phyloP scores from a whole-genome alignment of 2,797 vertebrate species.

The Anabacerthia variegaticeps region DNA sequence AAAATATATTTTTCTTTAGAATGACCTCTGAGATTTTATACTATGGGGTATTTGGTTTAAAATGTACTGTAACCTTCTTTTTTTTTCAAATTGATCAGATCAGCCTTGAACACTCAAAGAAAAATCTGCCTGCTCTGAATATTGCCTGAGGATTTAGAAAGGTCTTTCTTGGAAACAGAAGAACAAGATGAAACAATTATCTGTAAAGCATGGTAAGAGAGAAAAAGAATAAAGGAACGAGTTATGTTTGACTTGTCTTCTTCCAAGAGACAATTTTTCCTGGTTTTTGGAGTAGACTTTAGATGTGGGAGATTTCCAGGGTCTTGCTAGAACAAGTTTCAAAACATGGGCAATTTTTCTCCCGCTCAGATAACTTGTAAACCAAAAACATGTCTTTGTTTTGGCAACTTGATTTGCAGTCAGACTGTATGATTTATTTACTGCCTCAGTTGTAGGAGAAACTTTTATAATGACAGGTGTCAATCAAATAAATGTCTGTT shows the following conservation, averaged over 20 bases:
- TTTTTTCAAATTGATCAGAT: conserved; percentile 46
- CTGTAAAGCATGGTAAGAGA: conserved; percentile 42
- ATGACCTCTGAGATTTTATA: conserved; percentile 38
- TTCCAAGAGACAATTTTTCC: background rate
- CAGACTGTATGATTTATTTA: conserved; percentile 10
- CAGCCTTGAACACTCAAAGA: conserved; percentile 59
- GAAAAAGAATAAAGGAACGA: conserved; percentile 39
- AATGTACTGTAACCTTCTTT: conserved; percentile 34
- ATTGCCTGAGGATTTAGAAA: conserved; percentile 66
- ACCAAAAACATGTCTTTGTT: background rate
- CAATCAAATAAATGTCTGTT: conserved; percentile 8
- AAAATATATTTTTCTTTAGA: conserved; percentile 52
- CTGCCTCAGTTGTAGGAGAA: background rate
- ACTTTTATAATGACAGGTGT: background rate
- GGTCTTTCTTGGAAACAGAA: conserved; percentile 58
- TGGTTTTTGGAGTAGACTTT: background rate
- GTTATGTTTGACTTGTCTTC: conserved; percentile 57
- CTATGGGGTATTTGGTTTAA: conserved; percentile 38
- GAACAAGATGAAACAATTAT: conserved; percentile 58
- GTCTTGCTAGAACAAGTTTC: background rate
- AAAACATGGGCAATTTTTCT: background rate
- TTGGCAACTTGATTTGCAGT: background rate
- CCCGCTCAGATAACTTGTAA: background rate
- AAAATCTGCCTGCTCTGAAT: conserved; percentile 53
- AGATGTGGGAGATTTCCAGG: background rate